Conservation (phyloP, 2,113 vertebrate species). For the Scartelaos histophorus region DNA sequence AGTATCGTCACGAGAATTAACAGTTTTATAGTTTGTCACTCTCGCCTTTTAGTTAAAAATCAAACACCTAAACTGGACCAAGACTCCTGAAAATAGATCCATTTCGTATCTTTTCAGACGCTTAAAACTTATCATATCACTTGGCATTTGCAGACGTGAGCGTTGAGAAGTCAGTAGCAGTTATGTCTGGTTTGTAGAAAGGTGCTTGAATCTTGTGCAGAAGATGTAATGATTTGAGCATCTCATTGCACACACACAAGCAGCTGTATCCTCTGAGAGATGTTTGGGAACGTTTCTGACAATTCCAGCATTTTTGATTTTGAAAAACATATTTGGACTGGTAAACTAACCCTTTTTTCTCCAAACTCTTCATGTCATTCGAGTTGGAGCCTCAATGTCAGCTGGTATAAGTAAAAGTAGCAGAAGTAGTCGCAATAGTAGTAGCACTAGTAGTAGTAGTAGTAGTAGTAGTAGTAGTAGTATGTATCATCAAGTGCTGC, state of each 20-base stretch:
- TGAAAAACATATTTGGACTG: not conserved
- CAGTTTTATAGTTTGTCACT: too few relatives aligned
- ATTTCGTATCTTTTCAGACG: too few relatives aligned
- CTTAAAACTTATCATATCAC: too few relatives aligned
- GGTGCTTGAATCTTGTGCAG: not conserved
- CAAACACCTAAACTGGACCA: too few relatives aligned
- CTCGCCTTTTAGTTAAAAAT: too few relatives aligned
- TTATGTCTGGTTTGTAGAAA: not conserved
- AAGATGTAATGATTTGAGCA: not conserved
- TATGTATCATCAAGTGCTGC: not conserved
- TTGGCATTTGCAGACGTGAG: too few relatives aligned
- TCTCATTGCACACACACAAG: not conserved
- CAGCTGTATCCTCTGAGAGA: not conserved
- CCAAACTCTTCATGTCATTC: not conserved
- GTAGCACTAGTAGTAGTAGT: not conserved
- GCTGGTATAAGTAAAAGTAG: not conserved
- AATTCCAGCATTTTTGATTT: constrained; percentile 1
- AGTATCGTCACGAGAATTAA: too few relatives aligned
- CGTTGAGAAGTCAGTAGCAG: too few relatives aligned
- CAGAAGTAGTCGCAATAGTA: not conserved
- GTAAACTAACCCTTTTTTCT: not conserved
- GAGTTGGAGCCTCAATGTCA: constrained; percentile 21
- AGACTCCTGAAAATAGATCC: too few relatives aligned
- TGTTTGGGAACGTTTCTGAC: not conserved
- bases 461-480: not conserved